phyloP scores from a whole-genome alignment of 2,888 invertebrate species.

The Erannis defoliaria region DNA sequence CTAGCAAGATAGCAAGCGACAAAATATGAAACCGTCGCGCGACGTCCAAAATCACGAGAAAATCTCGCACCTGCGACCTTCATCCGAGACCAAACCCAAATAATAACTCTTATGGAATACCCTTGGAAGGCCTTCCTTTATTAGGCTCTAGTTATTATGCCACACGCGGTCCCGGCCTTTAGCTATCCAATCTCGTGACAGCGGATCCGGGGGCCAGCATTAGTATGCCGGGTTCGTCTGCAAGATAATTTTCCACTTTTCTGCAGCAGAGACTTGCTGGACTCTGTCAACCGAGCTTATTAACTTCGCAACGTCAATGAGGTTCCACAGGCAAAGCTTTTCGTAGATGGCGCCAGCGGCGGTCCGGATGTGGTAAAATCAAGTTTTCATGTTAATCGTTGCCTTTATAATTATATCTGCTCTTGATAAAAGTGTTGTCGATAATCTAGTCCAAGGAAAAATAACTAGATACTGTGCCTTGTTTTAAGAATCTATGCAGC shows the following conservation, averaged over 20 bases:
- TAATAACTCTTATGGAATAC: conserved; percentile 22
- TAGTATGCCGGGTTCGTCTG: conserved; percentile 29
- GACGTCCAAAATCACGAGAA: neutral
- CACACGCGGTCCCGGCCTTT: conserved; percentile 27
- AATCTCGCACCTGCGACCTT: conserved; percentile 15
- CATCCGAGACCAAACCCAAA: conserved; percentile 13
- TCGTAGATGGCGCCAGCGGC: too few relatives aligned
- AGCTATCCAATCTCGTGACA: conserved; percentile 38
- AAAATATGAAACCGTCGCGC: neutral
- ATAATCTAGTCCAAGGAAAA: too few relatives aligned
- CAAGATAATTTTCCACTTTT: conserved; percentile 37
- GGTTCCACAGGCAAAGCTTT: too few relatives aligned
- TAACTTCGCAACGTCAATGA: conserved; percentile 12
- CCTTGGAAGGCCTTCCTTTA: conserved; percentile 12
- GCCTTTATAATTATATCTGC: too few relatives aligned
- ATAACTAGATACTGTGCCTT: too few relatives aligned
- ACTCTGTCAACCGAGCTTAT: conserved; percentile 21
- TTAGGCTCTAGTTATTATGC: conserved; percentile 32
- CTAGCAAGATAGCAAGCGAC: too few relatives aligned
- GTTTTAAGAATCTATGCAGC: too few relatives aligned
- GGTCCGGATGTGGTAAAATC: too few relatives aligned
- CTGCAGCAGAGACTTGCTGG: conserved; percentile 22
- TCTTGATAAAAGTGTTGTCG: too few relatives aligned
- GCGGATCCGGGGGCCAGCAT: conserved; percentile 24
- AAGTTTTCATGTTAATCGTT: too few relatives aligned